These are phyloP conservation scores for Salpingus planirostris DNA, from an alignment of 2,888 invertebrate species.

Conservation along the genomic window DNA sequence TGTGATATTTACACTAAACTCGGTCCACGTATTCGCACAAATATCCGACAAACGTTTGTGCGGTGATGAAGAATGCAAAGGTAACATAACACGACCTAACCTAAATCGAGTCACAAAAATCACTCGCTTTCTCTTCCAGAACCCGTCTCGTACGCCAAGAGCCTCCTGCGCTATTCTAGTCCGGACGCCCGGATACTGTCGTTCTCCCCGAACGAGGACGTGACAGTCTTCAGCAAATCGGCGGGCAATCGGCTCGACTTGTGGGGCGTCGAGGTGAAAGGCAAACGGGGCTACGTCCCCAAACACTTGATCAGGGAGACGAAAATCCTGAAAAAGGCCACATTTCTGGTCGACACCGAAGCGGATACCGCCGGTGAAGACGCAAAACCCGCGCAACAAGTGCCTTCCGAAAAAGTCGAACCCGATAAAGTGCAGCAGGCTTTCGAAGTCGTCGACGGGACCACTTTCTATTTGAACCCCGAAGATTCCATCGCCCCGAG, in stretches of 20 bases:
- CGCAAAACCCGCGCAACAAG: slow-evolving; percentile 6
- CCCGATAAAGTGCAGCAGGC: slow-evolving; percentile 28
- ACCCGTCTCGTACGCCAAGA: slow-evolving; percentile 55
- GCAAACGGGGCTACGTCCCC: slow-evolving; percentile 59
- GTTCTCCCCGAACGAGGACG: slow-evolving; percentile 49
- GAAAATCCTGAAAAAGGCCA: slow-evolving; percentile 43
- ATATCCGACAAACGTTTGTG: slow-evolving; percentile 62
- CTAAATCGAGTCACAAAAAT: slow-evolving; percentile 19
- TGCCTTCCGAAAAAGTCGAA: slow-evolving; percentile 19
- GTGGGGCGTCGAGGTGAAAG: slow-evolving; percentile 63
- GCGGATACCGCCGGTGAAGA: slow-evolving; percentile 19
- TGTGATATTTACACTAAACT: slow-evolving; percentile 33
- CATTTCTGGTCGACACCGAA: slow-evolving; percentile 42
- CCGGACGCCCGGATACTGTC: slow-evolving; percentile 51
- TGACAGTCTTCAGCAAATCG: slow-evolving; percentile 61
- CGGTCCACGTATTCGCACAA: slow-evolving; percentile 34
- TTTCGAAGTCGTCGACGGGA: slow-evolving; percentile 56
- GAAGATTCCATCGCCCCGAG: slow-evolving; percentile 16
- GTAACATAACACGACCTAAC: slow-evolving; percentile 44
- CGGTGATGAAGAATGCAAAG: slow-evolving; percentile 60
- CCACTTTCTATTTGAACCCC: slow-evolving; percentile 45
- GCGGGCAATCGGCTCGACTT: slow-evolving; percentile 51
- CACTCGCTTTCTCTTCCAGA: slow-evolving; percentile 38
- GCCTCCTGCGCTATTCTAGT: slow-evolving; percentile 49
- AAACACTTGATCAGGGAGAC: slow-evolving; percentile 51